phyloP scores from a whole-genome alignment of 2,888 invertebrate genomes.

The Ichneumoninae sp. region DNA sequence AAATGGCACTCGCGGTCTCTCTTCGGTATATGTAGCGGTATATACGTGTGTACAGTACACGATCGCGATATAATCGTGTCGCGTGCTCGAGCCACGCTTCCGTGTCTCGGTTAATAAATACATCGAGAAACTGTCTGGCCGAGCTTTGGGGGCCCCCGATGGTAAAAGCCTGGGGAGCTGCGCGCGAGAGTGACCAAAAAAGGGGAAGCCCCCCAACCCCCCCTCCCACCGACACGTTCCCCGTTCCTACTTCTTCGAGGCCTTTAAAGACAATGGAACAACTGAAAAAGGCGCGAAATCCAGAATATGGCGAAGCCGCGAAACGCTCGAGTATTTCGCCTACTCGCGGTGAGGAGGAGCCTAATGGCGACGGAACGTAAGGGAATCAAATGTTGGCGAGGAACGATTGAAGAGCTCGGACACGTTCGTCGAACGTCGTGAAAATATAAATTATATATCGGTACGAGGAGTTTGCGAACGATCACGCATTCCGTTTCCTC shows the following conservation, averaged over 20 bases:
- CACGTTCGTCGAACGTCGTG: slow-evolving; percentile 82
- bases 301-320: slow-evolving; percentile 71
- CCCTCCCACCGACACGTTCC: slow-evolving; percentile 18
- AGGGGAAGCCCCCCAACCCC: slow-evolving; percentile 32
- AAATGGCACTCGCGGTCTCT: slow-evolving; percentile 53
- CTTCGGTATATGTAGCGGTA: slow-evolving; percentile 2
- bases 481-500: slow-evolving; percentile 60
- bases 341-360: slow-evolving; percentile 59
- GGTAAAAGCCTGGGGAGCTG: slow-evolving; percentile 8
- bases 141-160: slow-evolving; percentile 36
- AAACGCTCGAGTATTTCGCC: slow-evolving; percentile 53
- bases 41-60: slow-evolving; percentile 60
- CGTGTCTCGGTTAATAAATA: slow-evolving; percentile 69
- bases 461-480: slow-evolving; percentile 42
- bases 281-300: slow-evolving; percentile 79
- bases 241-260: slow-evolving; percentile 22
- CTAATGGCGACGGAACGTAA: slow-evolving; percentile 38
- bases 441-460: slow-evolving; percentile 76
- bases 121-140: slow-evolving; percentile 65
- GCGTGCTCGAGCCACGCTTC: slow-evolving; percentile 67
- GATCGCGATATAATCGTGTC: slow-evolving; percentile 69
- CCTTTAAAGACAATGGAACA: slow-evolving; percentile 65
- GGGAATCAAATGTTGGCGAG: slow-evolving; percentile 71
- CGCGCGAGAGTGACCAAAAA: slow-evolving; percentile 61
- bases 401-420: slow-evolving; percentile 78